Percentiles rank a stretch among this genome's conserved stretches.
Evolutionary conservation across 2,797 vertebrate genomes (phyloP).

Genomic region (Delichon dasypus): DNA sequence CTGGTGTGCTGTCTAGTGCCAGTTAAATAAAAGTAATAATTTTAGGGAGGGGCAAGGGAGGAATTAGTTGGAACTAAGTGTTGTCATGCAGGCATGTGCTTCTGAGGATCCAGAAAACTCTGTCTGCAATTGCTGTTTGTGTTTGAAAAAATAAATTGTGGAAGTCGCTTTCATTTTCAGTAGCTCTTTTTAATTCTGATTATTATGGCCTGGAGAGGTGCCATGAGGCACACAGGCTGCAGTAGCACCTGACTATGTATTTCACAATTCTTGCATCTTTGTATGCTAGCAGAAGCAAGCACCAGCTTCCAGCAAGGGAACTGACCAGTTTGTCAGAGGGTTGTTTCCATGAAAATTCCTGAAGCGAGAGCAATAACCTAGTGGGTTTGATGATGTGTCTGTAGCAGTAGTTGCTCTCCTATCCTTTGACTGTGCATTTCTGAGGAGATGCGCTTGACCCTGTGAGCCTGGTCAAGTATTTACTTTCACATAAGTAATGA

Average conservation of each 20-base stretch:
- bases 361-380: background rate
- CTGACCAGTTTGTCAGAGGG: background rate
- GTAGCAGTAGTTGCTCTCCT: background rate
- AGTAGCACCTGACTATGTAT: background rate
- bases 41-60: background rate
- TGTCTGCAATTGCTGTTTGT: background rate
- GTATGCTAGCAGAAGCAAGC: background rate
- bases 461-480: background rate
- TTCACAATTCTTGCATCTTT: background rate
- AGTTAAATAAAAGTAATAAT: background rate
- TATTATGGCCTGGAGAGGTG: background rate
- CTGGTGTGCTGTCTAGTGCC: background rate
- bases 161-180: background rate
- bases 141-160: background rate
- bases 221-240: background rate
- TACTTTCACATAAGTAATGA: background rate
- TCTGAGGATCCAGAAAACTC: background rate
- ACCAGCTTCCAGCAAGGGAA: background rate
- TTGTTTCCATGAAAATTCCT: background rate
- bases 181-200: background rate
- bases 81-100: background rate
- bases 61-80: background rate
- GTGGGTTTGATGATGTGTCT: background rate
- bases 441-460: background rate
- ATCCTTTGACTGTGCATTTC: background rate